Evolutionary conservation across 2,113 vertebrate genomes (phyloP).

Genomic region (Egretta garzetta): DNA sequence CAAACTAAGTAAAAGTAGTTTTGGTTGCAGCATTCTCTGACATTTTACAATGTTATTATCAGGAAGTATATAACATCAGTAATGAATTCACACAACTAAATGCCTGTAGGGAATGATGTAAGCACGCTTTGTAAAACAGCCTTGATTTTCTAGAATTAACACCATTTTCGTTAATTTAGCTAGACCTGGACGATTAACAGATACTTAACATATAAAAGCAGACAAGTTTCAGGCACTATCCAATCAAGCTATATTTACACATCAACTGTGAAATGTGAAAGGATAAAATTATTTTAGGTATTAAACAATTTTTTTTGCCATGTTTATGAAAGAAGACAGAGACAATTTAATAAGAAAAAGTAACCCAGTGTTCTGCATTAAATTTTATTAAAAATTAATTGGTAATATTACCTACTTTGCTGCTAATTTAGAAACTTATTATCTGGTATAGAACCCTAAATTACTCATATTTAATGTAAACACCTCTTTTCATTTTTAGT

Average conservation of each 20-base stretch:
- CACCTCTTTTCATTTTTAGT: not conserved
- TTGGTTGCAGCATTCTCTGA: conserved; percentile 70
- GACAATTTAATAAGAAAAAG: not conserved
- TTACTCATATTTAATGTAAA: not conserved
- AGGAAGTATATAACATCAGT: conserved; percentile 49
- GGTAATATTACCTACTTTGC: not conserved
- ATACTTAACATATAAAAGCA: not conserved
- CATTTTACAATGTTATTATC: conserved; percentile 44
- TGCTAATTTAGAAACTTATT: not conserved
- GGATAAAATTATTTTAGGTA: not conserved
- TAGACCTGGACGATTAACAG: not conserved
- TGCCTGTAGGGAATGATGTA: conserved; percentile 79
- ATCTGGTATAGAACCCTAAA: not conserved
- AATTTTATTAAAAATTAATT: not conserved
- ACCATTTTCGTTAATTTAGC: not conserved
- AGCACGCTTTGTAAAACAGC: conserved; percentile 53
- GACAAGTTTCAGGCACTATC: not conserved
- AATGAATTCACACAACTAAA: conserved; percentile 71
- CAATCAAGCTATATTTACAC: not conserved
- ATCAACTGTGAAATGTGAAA: not conserved
- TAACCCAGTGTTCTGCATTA: not conserved
- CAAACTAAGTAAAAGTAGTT: conserved; percentile 75
- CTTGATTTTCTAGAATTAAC: not conserved
- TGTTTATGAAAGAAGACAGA: not conserved
- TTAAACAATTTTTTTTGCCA: not conserved